phyloP scores from a whole-genome alignment of 2,797 vertebrate species.

The Lagorchestes hirsutus region DNA sequence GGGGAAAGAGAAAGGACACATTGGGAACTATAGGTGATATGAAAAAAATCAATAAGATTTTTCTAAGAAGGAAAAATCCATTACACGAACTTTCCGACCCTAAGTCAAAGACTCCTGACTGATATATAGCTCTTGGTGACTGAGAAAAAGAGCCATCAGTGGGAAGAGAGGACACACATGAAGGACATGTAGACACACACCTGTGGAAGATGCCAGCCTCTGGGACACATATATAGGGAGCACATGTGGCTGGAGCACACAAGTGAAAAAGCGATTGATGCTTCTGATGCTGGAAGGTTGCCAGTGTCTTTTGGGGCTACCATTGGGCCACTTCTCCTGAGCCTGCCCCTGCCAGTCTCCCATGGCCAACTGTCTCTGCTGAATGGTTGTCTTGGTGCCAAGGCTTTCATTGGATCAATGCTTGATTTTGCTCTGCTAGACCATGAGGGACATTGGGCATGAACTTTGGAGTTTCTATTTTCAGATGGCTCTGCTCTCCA shows the following conservation, averaged over 20 bases:
- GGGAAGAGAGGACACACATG: neutral
- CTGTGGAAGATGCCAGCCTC: neutral
- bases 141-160: neutral
- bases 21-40: neutral
- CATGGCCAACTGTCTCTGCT: neutral
- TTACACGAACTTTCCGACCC: neutral
- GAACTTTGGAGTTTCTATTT: neutral
- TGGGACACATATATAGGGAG: neutral
- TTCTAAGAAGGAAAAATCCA: neutral
- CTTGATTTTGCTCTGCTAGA: neutral
- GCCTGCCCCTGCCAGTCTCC: neutral
- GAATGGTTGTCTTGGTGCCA: neutral
- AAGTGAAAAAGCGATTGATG: neutral
- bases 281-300: neutral
- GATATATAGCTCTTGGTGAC: neutral
- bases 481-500: neutral
- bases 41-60: neutral
- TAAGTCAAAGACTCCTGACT: neutral
- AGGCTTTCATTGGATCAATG: neutral
- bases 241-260: neutral
- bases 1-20: neutral
- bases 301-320: neutral
- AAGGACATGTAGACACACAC: neutral
- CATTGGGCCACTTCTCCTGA: fast-evolving
- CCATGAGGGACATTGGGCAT: neutral